These are phyloP conservation scores for Drosophila varians DNA, from an alignment of 1,140 invertebrate genomes.

Conservation along the genomic window DNA sequence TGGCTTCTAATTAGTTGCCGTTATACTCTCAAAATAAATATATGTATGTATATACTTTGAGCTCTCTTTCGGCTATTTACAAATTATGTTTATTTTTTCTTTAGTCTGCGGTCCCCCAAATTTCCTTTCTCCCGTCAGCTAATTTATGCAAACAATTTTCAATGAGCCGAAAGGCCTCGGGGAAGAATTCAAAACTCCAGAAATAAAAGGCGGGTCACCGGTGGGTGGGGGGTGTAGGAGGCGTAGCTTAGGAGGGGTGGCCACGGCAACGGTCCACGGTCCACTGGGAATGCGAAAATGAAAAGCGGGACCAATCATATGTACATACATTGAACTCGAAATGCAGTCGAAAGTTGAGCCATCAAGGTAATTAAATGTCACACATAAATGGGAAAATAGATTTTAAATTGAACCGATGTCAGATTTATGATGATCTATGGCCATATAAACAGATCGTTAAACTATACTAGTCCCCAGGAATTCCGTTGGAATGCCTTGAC, in stretches of 20 bases:
- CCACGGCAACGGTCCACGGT: conserved; percentile 29
- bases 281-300: conserved; percentile 51
- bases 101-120: neutral
- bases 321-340: too few relatives aligned
- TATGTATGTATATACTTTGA: conserved; percentile 16
- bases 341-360: conserved; percentile 8
- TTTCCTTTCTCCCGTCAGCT: conserved; percentile 46
- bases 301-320: too few relatives aligned
- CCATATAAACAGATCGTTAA: conserved; percentile 40
- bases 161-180: conserved; percentile 46
- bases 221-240: conserved; percentile 4
- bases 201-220: conserved; percentile 20
- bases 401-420: conserved; percentile 25
- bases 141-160: conserved; percentile 80
- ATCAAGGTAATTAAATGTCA: conserved; percentile 22
- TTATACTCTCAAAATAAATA: conserved; percentile 21
- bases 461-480: too few relatives aligned
- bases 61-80: conserved; percentile 37
- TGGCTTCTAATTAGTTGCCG: conserved; percentile 68
- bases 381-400: conserved; percentile 33
- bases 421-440: conserved; percentile 41
- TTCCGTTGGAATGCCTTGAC: conserved; percentile 12
- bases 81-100: conserved; percentile 61
- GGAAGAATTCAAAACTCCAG: conserved; percentile 16
- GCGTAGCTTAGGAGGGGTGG: neutral